phyloP scores from a whole-genome alignment of 2,797 vertebrate species.

The Molossus molossus region DNA sequence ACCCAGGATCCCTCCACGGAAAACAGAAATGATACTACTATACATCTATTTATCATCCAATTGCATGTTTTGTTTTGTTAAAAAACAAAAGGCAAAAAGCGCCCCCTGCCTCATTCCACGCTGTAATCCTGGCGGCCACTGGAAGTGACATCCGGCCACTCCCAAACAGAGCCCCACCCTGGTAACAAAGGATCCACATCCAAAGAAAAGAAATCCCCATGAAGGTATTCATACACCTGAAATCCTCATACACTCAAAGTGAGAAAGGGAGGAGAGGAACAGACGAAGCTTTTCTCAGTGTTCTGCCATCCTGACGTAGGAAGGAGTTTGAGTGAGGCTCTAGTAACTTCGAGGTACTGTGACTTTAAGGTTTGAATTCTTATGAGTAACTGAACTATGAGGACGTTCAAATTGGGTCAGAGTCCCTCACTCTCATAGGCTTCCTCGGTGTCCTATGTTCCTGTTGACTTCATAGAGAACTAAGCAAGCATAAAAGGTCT shows the following conservation, averaged over 20 bases:
- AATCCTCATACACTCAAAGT: background rate
- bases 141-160: background rate
- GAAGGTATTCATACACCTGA: background rate
- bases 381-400: constrained; percentile 55
- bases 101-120: background rate
- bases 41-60: background rate
- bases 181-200: background rate
- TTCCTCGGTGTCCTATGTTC: constrained; percentile 68
- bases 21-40: constrained; percentile 50
- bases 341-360: constrained; percentile 34
- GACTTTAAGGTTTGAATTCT: constrained; percentile 75
- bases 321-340: background rate
- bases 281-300: background rate
- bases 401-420: constrained; percentile 78
- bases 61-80: background rate
- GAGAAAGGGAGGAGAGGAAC: background rate
- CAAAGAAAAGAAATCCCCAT: background rate
- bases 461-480: constrained; percentile 78
- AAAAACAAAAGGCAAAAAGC: background rate
- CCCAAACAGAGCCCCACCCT: constrained; percentile 23
- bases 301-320: background rate
- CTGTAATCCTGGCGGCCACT: background rate
- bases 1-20: background rate
- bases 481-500: constrained; percentile 81
- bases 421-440: constrained; percentile 61